These are phyloP conservation scores for Oophaga pumilio DNA, from an alignment of 2,113 vertebrate species.

Conservation along the genomic window DNA sequence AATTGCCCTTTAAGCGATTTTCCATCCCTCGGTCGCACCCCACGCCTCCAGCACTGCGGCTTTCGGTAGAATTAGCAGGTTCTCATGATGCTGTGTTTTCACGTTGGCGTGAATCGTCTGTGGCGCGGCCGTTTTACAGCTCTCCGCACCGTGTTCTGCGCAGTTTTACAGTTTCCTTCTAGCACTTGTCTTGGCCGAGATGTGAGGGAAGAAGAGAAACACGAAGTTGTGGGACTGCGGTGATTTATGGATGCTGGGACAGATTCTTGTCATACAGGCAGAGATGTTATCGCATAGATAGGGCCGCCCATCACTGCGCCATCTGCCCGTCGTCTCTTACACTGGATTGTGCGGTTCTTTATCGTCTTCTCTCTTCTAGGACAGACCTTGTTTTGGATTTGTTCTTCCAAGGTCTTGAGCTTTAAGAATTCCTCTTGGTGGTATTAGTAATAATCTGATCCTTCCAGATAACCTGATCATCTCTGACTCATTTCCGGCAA, in stretches of 20 bases:
- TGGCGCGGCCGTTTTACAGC: conserved; percentile 5
- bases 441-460: not conserved
- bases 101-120: conserved; percentile 21
- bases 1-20: not conserved
- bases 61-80: not conserved
- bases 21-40: too few species aligned
- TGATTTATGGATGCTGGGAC: not conserved
- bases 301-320: not conserved
- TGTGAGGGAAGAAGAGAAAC: not conserved
- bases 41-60: not conserved
- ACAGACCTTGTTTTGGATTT: not conserved
- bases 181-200: not conserved
- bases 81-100: conserved; percentile 14
- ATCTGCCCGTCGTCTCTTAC: not conserved
- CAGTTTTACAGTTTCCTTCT: conserved; percentile 11
- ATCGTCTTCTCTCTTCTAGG: not conserved
- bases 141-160: not conserved
- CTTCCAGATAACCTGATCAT: too few species aligned
- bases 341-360: not conserved
- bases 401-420: too few species aligned
- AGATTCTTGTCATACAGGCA: not conserved
- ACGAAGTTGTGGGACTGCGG: not conserved
- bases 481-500: too few species aligned
- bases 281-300: not conserved
- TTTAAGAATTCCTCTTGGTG: not conserved